Conservation (phyloP, 1,140 invertebrate species). For the Drosophila teissieri region DNA sequence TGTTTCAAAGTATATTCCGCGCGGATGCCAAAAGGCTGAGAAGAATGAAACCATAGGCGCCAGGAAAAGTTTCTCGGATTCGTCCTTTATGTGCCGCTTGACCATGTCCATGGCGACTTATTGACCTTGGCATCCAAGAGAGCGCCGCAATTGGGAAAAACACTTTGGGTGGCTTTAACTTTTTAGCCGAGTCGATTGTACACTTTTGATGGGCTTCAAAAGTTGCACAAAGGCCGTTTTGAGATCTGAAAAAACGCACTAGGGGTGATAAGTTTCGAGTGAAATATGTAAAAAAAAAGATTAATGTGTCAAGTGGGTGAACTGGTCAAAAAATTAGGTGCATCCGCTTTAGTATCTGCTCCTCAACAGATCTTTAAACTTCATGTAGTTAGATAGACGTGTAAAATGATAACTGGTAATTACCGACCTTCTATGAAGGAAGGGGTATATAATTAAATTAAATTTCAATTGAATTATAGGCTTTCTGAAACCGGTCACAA, state of each 20-base stretch:
- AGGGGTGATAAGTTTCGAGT: slow-evolving; percentile 1
- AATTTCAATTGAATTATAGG: slow-evolving; percentile 17
- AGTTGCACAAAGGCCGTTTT: slow-evolving; percentile 9
- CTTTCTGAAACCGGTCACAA: slow-evolving; percentile 32
- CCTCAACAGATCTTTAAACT: too few relatives aligned
- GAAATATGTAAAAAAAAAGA: neutral
- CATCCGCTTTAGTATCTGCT: neutral
- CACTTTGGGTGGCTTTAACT: slow-evolving; percentile 49
- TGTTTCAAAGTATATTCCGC: slow-evolving; percentile 49
- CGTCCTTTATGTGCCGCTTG: slow-evolving; percentile 55
- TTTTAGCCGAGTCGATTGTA: slow-evolving; percentile 40
- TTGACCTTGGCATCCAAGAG: slow-evolving; percentile 34
- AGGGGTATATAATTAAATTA: neutral
- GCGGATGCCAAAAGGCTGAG: slow-evolving; percentile 59
- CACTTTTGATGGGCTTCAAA: slow-evolving; percentile 22
- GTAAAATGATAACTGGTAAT: too few relatives aligned
- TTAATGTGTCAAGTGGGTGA: slow-evolving; percentile 6
- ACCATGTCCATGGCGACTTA: slow-evolving; percentile 51
- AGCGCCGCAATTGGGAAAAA: slow-evolving; percentile 48
- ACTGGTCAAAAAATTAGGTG: neutral
- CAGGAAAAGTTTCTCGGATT: slow-evolving; percentile 59
- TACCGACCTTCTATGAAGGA: too few relatives aligned
- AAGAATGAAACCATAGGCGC: slow-evolving; percentile 46
- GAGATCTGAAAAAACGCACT: neutral
- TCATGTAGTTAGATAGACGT: too few relatives aligned